These are phyloP conservation scores for Megaptera novaeangliae DNA, from an alignment of 2,113 vertebrate species.

Conservation along the genomic window DNA sequence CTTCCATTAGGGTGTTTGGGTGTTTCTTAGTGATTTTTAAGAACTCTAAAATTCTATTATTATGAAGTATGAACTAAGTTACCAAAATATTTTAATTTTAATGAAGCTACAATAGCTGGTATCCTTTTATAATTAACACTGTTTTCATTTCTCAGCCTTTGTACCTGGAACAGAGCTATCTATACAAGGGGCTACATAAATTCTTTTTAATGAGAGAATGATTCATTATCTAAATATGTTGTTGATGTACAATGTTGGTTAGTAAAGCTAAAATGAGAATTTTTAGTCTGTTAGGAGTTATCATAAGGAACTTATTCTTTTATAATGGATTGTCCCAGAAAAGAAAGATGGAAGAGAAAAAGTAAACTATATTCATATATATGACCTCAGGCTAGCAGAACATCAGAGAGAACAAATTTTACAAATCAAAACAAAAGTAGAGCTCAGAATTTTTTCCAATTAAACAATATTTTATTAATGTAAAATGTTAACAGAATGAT, in stretches of 20 bases:
- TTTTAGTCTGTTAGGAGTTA: constrained; percentile 1
- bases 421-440: not conserved
- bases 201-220: constrained; percentile 18
- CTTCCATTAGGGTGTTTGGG: not conserved
- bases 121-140: not conserved
- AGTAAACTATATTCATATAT: not conserved
- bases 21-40: not conserved
- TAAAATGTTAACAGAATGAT: not conserved
- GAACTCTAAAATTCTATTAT: constrained; percentile 2
- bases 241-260: not conserved
- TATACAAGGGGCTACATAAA: not conserved
- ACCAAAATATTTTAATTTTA: constrained; percentile 43
- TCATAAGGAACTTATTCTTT: not conserved
- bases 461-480: not conserved
- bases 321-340: not conserved
- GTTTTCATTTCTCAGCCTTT: not conserved
- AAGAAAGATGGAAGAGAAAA: not conserved
- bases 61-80: not conserved
- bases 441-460: not conserved
- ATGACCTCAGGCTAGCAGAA: not conserved
- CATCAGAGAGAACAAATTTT: not conserved
- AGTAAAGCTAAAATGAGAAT: not conserved
- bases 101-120: not conserved
- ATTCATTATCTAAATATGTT: not conserved
- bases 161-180: not conserved